Percentiles rank a stretch among this genome's conserved stretches.
Evolutionary conservation across 2,888 invertebrate genomes (phyloP).

Genomic region (Polymixis flavicincta): DNA sequence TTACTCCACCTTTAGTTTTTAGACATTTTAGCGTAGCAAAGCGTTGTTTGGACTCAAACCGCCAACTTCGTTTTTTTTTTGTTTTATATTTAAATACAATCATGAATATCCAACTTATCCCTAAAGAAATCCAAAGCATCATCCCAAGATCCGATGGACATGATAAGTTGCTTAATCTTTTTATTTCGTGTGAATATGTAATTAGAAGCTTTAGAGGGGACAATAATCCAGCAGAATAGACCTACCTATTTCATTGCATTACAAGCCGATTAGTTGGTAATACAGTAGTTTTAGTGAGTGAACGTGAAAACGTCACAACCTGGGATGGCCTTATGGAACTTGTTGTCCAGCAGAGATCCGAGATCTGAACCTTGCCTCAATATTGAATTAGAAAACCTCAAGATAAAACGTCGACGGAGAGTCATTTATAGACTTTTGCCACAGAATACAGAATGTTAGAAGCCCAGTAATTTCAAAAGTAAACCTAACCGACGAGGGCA

Average conservation of each 20-base stretch:
- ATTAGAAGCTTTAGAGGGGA: background rate
- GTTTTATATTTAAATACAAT: background rate
- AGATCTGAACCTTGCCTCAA: background rate
- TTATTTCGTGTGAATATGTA: conserved; percentile 3
- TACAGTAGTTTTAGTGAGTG: background rate
- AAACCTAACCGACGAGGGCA: background rate
- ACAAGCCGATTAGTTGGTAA: conserved; percentile 5
- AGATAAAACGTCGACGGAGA: background rate
- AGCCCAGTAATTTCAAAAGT: background rate
- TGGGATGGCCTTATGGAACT: background rate
- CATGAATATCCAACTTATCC: conserved; percentile 2
- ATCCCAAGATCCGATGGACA: background rate
- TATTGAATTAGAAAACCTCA: background rate
- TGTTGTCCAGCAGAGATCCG: background rate
- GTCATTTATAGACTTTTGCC: background rate
- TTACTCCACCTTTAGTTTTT: background rate
- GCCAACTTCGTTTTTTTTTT: too few relatives aligned
- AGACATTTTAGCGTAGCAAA: background rate
- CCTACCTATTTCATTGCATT: background rate
- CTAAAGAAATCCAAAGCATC: conserved; percentile 1
- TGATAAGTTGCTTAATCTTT: background rate
- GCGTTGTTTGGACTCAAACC: background rate
- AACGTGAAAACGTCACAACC: background rate
- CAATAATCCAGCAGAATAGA: background rate
- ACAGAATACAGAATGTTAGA: background rate